These are phyloP conservation scores for Ptiloglossa arizonensis DNA, from an alignment of 1,140 invertebrate species.

Conservation along the genomic window DNA sequence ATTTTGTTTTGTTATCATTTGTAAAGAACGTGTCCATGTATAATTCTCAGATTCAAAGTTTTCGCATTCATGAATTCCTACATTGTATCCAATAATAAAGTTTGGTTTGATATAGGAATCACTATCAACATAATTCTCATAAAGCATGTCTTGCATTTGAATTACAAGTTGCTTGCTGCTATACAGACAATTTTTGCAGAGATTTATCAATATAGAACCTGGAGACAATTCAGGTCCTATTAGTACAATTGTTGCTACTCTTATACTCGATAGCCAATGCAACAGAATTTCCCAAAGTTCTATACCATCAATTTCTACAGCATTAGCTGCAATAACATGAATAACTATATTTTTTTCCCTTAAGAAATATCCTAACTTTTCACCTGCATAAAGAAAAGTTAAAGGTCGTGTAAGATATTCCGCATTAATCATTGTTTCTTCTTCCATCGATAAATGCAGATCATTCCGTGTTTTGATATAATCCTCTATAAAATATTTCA, in stretches of 20 bases:
- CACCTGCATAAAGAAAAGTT: constrained; percentile 68
- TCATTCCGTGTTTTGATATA: constrained; percentile 58
- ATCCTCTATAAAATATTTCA: constrained; percentile 66
- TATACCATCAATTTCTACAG: constrained; percentile 63
- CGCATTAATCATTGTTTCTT: constrained; percentile 53
- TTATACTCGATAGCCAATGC: constrained; percentile 67
- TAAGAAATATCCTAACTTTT: constrained; percentile 58
- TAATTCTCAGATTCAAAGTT: constrained; percentile 61
- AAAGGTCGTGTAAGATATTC: constrained; percentile 72
- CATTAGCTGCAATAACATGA: constrained; percentile 72
- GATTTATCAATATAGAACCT: constrained; percentile 30
- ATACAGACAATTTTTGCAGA: constrained; percentile 64
- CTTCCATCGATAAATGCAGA: constrained; percentile 46
- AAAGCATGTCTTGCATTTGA: constrained; percentile 53
- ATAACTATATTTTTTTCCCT: constrained; percentile 53
- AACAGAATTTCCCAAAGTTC: constrained; percentile 72
- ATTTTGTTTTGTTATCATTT: constrained; percentile 60
- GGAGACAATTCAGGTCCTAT: constrained; percentile 71
- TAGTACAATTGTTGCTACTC: constrained; percentile 60
- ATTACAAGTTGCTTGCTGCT: constrained; percentile 58
- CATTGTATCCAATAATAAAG: constrained; percentile 73
- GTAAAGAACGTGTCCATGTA: constrained; percentile 67
- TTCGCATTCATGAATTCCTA: constrained; percentile 71
- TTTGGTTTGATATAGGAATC: constrained; percentile 65
- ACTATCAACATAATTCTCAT: constrained; percentile 62